Percentiles rank a stretch among this genome's conserved stretches.
Evolutionary conservation across 1,140 invertebrate genomes (phyloP).

Genomic region (Panagrolaimus sp.): DNA sequence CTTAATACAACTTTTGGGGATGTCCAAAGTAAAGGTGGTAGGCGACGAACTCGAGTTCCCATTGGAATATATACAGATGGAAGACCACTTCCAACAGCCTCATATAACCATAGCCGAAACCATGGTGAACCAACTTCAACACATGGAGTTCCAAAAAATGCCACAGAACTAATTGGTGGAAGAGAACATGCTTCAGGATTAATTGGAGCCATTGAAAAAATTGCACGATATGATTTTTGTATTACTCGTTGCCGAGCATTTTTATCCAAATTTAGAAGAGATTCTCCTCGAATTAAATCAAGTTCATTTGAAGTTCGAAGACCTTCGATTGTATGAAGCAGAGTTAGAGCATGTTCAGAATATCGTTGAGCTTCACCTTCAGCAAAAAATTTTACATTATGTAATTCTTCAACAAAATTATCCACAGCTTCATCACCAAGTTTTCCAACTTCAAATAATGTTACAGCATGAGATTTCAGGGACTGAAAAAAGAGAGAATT

Average conservation of each 20-base stretch:
- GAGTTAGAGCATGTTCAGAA: conserved; percentile 81
- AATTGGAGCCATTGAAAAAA: conserved; percentile 74
- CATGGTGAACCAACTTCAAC: conserved; percentile 70
- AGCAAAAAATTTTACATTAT: conserved; percentile 71
- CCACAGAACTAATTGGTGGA: conserved; percentile 67
- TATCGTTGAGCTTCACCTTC: conserved; percentile 88
- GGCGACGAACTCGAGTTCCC: conserved; percentile 65
- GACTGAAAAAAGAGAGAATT: conserved; percentile 65
- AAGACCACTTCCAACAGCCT: conserved; percentile 77
- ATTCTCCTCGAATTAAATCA: conserved; percentile 83
- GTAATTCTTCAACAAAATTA: conserved; percentile 79
- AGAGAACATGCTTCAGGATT: conserved; percentile 75
- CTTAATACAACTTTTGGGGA: conserved; percentile 70
- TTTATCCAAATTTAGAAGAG: conserved; percentile 77
- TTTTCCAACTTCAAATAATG: conserved; percentile 91
- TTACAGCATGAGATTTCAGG: conserved; percentile 89
- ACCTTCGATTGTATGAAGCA: conserved; percentile 75
- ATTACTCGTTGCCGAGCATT: conserved; percentile 74
- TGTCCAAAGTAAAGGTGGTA: conserved; percentile 64
- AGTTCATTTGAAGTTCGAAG: conserved; percentile 71
- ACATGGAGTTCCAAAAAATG: conserved; percentile 71
- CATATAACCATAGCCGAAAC: conserved; percentile 86
- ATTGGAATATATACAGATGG: conserved; percentile 77
- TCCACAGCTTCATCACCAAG: conserved; percentile 85
- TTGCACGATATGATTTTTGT: conserved; percentile 81